These are phyloP conservation scores for Mimas tiliae DNA, from an alignment of 2,888 invertebrate species.

Conservation along the genomic window DNA sequence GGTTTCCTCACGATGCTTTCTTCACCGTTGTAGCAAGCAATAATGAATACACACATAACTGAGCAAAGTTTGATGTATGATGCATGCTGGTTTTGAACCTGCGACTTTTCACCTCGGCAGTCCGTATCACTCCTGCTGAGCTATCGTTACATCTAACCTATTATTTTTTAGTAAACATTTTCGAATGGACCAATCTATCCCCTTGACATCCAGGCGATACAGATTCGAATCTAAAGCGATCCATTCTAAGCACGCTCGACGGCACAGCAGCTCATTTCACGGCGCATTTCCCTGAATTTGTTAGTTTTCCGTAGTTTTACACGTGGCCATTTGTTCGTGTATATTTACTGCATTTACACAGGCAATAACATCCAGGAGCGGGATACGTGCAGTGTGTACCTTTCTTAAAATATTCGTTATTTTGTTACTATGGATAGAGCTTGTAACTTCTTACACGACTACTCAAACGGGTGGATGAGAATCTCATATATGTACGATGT, in stretches of 20 bases:
- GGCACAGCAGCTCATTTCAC: constrained; percentile 13
- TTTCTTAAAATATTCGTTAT: neutral
- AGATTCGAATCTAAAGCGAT: constrained; percentile 12
- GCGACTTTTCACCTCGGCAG: no score
- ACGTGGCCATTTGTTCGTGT: constrained; percentile 12
- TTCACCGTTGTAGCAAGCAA: no score
- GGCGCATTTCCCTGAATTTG: constrained; percentile 20
- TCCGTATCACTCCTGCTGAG: no score
- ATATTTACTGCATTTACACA: constrained; percentile 14
- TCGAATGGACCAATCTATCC: neutral
- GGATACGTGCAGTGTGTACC: neutral
- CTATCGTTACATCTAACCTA: no score
- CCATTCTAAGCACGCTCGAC: constrained; percentile 4
- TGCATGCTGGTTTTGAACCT: no score
- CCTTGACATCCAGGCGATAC: neutral
- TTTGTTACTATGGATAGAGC: neutral
- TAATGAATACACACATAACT: no score
- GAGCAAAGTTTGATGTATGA: no score
- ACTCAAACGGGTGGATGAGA: no score
- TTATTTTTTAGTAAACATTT: neutral
- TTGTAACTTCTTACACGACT: neutral
- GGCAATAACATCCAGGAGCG: neutral
- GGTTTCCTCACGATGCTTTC: no score
- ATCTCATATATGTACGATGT: no score
- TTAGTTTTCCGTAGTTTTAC: constrained; percentile 17